These are phyloP conservation scores for Nixonia krombeini DNA, from an alignment of 1,140 invertebrate species.

Conservation along the genomic window DNA sequence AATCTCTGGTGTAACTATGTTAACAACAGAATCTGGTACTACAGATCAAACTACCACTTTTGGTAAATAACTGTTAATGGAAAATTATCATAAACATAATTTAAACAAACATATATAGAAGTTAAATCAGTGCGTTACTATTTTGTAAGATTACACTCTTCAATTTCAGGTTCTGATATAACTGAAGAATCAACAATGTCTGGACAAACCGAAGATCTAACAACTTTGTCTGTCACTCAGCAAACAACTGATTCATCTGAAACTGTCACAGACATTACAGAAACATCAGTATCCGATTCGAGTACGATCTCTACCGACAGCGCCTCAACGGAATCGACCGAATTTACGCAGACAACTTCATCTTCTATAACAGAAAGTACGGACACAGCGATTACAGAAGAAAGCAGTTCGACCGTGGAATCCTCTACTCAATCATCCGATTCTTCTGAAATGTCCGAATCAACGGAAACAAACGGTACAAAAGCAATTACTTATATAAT, in stretches of 20 bases:
- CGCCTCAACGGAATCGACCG: constrained; percentile 28
- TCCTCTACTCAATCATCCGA: constrained; percentile 3
- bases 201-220: background rate
- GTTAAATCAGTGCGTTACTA: too few species aligned
- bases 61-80: constrained; percentile 4
- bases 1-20: constrained; percentile 18
- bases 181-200: constrained; percentile 18
- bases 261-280: constrained; percentile 7
- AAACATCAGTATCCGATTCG: constrained; percentile 9
- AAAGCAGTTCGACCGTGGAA: constrained; percentile 36
- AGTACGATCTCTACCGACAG: constrained; percentile 30
- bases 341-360: constrained; percentile 20
- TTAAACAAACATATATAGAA: background rate
- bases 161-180: background rate
- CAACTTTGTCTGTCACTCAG: too few species aligned
- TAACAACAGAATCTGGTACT: constrained; percentile 21
- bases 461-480: too few species aligned
- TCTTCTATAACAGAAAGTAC: constrained; percentile 54
- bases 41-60: constrained; percentile 15
- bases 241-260: constrained; percentile 25
- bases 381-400: constrained; percentile 44
- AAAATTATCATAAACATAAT: background rate
- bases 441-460: constrained; percentile 14
- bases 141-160: too few species aligned
- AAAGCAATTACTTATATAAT: too few species aligned